Percentiles rank a stretch among this genome's conserved stretches.
These are phyloP conservation scores for Ctena decussata DNA, from an alignment of 2,888 invertebrate genomes.

Conservation along the genomic window DNA sequence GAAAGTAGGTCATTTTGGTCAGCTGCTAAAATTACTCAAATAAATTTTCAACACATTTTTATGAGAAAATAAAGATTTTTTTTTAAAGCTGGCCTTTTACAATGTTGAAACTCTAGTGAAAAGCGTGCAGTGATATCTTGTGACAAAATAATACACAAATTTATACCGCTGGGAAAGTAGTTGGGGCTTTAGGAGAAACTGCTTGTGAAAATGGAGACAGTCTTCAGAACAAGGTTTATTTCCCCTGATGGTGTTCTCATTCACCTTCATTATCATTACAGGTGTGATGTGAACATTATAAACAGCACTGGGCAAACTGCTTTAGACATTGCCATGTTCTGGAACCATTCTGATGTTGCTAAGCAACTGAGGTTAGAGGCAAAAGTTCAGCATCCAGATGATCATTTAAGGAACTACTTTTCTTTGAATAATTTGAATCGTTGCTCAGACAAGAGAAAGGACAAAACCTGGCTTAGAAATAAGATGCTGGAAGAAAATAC, in stretches of 20 bases:
- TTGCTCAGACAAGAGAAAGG: conserved; percentile 82
- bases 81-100: too few relatives aligned
- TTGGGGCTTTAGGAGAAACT: too few relatives aligned
- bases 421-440: conserved; percentile 81
- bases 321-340: conserved; percentile 84
- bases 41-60: too few relatives aligned
- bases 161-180: too few relatives aligned
- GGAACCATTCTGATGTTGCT: conserved; percentile 81
- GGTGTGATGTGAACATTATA: conserved; percentile 79
- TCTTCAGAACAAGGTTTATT: too few relatives aligned
- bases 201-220: too few relatives aligned
- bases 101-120: too few relatives aligned
- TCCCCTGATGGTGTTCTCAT: not conserved
- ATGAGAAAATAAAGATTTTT: too few relatives aligned
- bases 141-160: too few relatives aligned
- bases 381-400: conserved; percentile 68
- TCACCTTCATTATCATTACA: conserved; percentile 42
- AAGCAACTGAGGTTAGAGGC: conserved; percentile 67
- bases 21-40: too few relatives aligned
- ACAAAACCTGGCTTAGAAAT: conserved; percentile 80
- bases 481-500: conserved; percentile 72
- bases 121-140: too few relatives aligned
- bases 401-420: conserved; percentile 80
- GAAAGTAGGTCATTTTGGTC: too few relatives aligned
- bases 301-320: conserved; percentile 86